Evolutionary conservation across 1,140 invertebrate genomes (phyloP), one percentile per base, ranked within the genome.

Genomic region (Diabrotica virgifera): DNA sequence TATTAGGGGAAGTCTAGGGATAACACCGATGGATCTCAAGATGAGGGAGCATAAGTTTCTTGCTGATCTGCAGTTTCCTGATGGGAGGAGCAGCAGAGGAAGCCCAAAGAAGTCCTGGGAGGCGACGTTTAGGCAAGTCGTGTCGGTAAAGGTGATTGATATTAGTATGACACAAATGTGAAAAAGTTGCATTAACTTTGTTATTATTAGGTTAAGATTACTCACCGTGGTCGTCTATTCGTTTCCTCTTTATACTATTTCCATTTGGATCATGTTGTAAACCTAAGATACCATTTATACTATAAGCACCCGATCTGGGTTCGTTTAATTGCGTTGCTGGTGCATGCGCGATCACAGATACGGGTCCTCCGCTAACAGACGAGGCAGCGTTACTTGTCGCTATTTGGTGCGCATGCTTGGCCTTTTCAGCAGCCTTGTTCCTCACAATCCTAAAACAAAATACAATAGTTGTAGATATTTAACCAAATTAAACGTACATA

Each of bases 361-460:
- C 84, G 50, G 83, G 81, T 72, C 84, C 81, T 74, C 84, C 79
- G 64, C 81, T 80, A 60, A 68, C 73, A 57, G 65, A 69, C 46
- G 73, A 83, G 78, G 64, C 79, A 69, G 84, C 82, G 76, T 75
- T 80, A 66, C 80, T 81, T 69, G 85, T 81, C 81, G 89, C 80
- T 83, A 86, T 88, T 72, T 92, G 89, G 79, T 93, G 90, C 36
- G 91, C 91, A 75, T 94, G 90, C 79, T 97, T 97, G 73, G 94
- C 94, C 77, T 96, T 96, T 81, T 97, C 95, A 5, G 94, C 95
- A 9, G 95, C 95, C 77, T 97, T 97, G 82, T 97, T 97, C 63
- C 95, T 85, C 53, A 97, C 95, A 81, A 97, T 97, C 83, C 94
- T 97, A 81, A 6, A 79, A 80, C 74, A 76, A 72, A 70, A 67